A percentile compares a stretch with the other conserved stretches of the same genome.
These are phyloP conservation scores for Masticophis lateralis DNA, from an alignment of 2,797 vertebrate genomes.

Conservation along the genomic window DNA sequence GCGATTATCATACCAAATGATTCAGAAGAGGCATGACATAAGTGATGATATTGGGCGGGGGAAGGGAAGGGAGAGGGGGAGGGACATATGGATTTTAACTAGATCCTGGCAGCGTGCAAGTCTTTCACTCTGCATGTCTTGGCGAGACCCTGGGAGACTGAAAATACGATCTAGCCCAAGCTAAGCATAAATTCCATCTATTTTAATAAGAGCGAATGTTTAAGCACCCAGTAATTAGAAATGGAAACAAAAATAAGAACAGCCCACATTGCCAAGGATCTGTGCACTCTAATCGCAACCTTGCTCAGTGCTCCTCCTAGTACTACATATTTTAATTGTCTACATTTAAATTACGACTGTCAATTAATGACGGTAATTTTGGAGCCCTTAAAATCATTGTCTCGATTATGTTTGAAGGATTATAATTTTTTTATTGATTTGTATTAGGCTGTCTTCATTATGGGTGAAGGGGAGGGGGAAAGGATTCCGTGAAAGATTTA, in stretches of 20 bases:
- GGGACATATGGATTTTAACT: slow-evolving; percentile 66
- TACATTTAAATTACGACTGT: not conserved
- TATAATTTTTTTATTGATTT: not conserved
- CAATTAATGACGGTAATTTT: not conserved
- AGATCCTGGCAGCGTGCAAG: slow-evolving; percentile 45
- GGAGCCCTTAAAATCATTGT: not conserved
- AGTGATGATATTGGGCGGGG: slow-evolving; percentile 44
- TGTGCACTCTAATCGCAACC: not conserved
- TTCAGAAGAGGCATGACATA: slow-evolving; percentile 59
- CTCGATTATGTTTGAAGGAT: not conserved
- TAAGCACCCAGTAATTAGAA: not conserved
- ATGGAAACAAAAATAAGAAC: not conserved
- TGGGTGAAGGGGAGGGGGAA: not conserved
- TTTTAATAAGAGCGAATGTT: not conserved
- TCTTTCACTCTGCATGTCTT: slow-evolving; percentile 34
- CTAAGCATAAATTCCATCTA: not conserved
- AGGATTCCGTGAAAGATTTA: not conserved
- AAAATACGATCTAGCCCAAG: not conserved
- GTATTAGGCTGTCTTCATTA: not conserved
- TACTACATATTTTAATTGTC: not conserved
- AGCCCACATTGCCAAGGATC: not conserved
- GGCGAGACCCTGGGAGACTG: slow-evolving; percentile 32
- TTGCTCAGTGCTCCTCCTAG: not conserved
- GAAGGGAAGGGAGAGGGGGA: not conserved
- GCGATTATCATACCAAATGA: slow-evolving; percentile 61